A percentile compares a stretch with the other conserved stretches of the same genome.
These are phyloP conservation scores for Panzeria rudis DNA, from an alignment of 2,888 invertebrate genomes.

Conservation along the genomic window DNA sequence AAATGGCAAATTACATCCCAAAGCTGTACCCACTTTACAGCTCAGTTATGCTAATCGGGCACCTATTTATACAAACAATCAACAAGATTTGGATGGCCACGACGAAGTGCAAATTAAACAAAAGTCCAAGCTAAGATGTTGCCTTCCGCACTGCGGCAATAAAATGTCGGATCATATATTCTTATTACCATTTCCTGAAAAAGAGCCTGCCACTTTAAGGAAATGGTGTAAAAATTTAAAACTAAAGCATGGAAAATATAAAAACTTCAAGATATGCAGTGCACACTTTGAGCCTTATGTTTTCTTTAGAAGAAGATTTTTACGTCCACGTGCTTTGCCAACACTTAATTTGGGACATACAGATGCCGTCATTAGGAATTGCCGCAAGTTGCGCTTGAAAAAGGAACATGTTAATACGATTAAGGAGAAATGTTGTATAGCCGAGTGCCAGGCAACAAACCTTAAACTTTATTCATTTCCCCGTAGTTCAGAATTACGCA, in stretches of 20 bases:
- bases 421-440: conserved; percentile 51
- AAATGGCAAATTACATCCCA: conserved; percentile 34
- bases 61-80: conserved; percentile 58
- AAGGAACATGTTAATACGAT: neutral
- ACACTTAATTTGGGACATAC: conserved; percentile 66
- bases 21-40: conserved; percentile 62
- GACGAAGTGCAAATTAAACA: neutral
- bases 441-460: conserved; percentile 23
- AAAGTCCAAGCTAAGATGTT: conserved; percentile 32
- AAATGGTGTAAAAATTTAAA: conserved; percentile 70
- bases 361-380: conserved; percentile 41
- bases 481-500: conserved; percentile 54
- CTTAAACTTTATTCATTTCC: conserved; percentile 62
- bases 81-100: conserved; percentile 6
- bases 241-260: neutral
- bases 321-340: conserved; percentile 68
- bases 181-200: conserved; percentile 56
- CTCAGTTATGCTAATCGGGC: conserved; percentile 57
- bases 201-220: neutral
- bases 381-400: conserved; percentile 42
- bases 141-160: conserved; percentile 51
- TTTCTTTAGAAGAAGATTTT: conserved; percentile 49
- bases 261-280: conserved; percentile 62
- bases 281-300: conserved; percentile 68
- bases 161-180: conserved; percentile 16